phyloP scores from a whole-genome alignment of 1,140 invertebrate species.

The Mamestra configurata region DNA sequence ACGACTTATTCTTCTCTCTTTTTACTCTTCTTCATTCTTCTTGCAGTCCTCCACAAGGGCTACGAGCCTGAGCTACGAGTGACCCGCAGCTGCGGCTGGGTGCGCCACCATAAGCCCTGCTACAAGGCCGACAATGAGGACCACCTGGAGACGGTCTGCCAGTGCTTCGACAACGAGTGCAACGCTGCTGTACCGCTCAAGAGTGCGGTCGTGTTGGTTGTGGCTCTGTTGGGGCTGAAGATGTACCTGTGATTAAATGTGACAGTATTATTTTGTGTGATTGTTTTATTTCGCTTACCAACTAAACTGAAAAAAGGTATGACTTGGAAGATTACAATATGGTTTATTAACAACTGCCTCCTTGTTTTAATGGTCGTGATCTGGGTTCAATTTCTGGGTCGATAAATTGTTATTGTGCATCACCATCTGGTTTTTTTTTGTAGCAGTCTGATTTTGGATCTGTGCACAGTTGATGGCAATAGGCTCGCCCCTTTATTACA shows the following conservation, averaged over 20 bases:
- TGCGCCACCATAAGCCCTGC: conserved; percentile 81
- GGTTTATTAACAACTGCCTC: too few relatives aligned
- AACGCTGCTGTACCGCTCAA: conserved; percentile 72
- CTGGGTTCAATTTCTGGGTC: too few relatives aligned
- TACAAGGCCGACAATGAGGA: conserved; percentile 88
- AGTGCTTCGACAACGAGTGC: conserved; percentile 88
- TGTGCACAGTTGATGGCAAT: too few relatives aligned
- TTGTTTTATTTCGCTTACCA: not conserved
- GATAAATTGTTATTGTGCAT: too few relatives aligned
- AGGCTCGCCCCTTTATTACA: too few relatives aligned
- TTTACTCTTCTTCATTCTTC: not conserved
- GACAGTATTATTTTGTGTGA: conserved; percentile 45
- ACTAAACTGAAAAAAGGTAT: not conserved
- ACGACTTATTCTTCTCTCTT: too few relatives aligned
- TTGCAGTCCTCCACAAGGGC: conserved; percentile 77
- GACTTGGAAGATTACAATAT: too few relatives aligned
- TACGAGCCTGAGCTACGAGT: conserved; percentile 80
- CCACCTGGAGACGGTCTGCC: conserved; percentile 88
- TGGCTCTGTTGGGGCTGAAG: not conserved
- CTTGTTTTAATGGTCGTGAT: too few relatives aligned
- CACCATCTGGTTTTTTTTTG: too few relatives aligned
- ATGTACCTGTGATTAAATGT: conserved; percentile 8
- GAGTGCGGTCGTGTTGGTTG: not conserved
- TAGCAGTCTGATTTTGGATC: too few relatives aligned
- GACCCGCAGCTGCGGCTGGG: conserved; percentile 88